Evolutionary conservation across 2,888 invertebrate genomes (phyloP), one percentile per base, ranked within the genome.

Genomic region (Drosophila mayaguana): DNA sequence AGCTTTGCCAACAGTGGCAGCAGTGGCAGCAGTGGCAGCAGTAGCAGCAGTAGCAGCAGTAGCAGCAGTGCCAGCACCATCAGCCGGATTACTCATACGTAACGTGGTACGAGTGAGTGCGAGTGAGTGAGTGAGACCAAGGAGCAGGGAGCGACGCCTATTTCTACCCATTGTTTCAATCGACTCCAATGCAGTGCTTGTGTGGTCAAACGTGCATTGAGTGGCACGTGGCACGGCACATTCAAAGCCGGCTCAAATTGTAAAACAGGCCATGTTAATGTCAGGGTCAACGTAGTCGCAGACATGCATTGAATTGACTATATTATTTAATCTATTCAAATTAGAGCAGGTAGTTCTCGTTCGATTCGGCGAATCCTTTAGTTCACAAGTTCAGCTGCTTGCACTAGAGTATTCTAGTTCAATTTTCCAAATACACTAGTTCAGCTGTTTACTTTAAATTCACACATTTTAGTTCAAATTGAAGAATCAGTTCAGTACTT

Each of bases 201-300:
- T 81, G 46, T 81, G 86, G 88, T 85, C 88, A 88, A 81, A 87
- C 87, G 78, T 75, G 80, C 78, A 69, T 74, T 72, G 71, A 56
- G 67, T 63, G 76, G 46, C 80, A 81, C 81, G 81, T 81, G 78
- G 53, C 48, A 64, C 56, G 56, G 46, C 53, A 61, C 64, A 61
- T 56, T 72, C 32, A 55, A 61, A 53, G 63, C 75, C 63, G 68
- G 67, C 50, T 51, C 48, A 45, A 50, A 43, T 38, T 43, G 32
- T 40, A 53, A 56, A 32, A 28, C 40, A 25, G 42, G 12, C 50
- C 20, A 32, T 51, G 72, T 80, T 88, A 86, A 86, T 86, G 86
- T 86, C 86, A 86, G 83, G 86, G 86, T 83, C 88, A 88, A 73
- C 65, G 36, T 14, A 63, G 74, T 63, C 50, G 56, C 53, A 59